These are phyloP conservation scores for Timema podura DNA, from an alignment of 2,888 invertebrate species.

Conservation along the genomic window DNA sequence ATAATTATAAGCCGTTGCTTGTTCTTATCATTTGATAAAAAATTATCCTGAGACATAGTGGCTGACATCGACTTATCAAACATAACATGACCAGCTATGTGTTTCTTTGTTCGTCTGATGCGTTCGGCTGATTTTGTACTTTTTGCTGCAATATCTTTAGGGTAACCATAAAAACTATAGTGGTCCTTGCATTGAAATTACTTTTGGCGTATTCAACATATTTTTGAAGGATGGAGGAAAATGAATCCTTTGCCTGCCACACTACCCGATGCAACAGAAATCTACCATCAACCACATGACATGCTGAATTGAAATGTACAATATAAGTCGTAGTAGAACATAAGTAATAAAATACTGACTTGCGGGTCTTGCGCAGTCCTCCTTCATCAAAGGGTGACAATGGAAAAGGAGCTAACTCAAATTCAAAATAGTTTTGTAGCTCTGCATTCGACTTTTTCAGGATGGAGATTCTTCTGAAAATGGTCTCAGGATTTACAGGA, in stretches of 20 bases:
- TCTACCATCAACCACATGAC: neutral
- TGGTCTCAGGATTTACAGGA: neutral
- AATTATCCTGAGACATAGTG: neutral
- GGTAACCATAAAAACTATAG: constrained; percentile 5
- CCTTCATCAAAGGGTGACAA: neutral
- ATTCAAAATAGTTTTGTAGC: neutral
- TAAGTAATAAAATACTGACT: neutral
- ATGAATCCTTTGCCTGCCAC: neutral
- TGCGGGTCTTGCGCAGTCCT: neutral
- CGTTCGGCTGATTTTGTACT: neutral
- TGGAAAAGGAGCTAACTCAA: neutral
- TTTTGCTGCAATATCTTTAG: neutral
- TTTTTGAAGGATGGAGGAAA: neutral
- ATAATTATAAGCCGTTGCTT: neutral
- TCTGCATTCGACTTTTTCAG: neutral
- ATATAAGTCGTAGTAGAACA: neutral
- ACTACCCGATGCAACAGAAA: neutral
- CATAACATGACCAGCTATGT: neutral
- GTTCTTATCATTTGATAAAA: neutral
- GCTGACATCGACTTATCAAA: neutral
- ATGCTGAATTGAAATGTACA: neutral
- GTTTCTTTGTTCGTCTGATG: neutral
- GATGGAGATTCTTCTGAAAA: neutral
- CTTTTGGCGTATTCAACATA: neutral
- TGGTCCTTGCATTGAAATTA: neutral